A percentile compares a stretch with the other conserved stretches of the same genome.
phyloP scores from a whole-genome alignment of 2,113 vertebrate species.

The Hippoglossus stenolepis region DNA sequence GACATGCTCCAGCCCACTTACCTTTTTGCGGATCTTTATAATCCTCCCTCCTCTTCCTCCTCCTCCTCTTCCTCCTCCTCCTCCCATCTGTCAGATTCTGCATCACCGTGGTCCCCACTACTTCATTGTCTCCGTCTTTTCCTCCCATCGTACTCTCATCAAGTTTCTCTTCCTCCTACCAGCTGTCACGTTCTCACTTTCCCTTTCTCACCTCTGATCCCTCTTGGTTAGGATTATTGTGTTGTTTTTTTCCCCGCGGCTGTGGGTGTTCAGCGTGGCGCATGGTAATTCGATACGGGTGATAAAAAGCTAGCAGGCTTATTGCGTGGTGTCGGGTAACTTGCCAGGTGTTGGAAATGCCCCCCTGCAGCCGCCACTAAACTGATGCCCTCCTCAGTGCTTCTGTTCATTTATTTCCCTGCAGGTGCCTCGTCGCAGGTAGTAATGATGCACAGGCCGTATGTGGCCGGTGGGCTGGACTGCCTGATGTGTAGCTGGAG shows the following conservation, averaged over 20 bases:
- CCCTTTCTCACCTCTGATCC: slow-evolving; percentile 10
- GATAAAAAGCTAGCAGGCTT: slow-evolving; percentile 56
- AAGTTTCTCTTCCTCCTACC: background rate
- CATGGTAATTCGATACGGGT: slow-evolving; percentile 50
- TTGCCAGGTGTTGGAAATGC: slow-evolving; percentile 55
- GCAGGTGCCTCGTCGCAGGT: slow-evolving; percentile 65
- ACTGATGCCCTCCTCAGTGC: slow-evolving; percentile 56
- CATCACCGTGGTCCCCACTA: background rate
- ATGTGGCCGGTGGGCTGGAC: slow-evolving; percentile 23
- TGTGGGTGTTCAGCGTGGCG: slow-evolving; percentile 13
- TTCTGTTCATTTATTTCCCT: slow-evolving; percentile 70
- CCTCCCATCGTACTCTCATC: background rate
- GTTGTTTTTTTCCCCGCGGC: slow-evolving; percentile 36
- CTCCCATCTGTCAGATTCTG: slow-evolving; percentile 33
- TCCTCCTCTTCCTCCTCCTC: slow-evolving; percentile 4
- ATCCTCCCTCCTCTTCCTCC: slow-evolving; percentile 13
- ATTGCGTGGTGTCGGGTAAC: slow-evolving; percentile 37
- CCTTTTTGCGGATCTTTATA: slow-evolving; percentile 33
- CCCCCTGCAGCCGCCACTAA: slow-evolving; percentile 58
- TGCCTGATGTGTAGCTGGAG: slow-evolving; percentile 27
- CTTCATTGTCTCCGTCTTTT: background rate
- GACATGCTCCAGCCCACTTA: slow-evolving; percentile 26
- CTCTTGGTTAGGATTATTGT: slow-evolving; percentile 18
- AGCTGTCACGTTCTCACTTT: slow-evolving; percentile 4
- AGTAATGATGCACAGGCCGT: slow-evolving; percentile 43